Evolutionary conservation across 2,113 vertebrate species (phyloP), one percentile per base, ranked within the genome.

Genomic region (Marmota monax): DNA sequence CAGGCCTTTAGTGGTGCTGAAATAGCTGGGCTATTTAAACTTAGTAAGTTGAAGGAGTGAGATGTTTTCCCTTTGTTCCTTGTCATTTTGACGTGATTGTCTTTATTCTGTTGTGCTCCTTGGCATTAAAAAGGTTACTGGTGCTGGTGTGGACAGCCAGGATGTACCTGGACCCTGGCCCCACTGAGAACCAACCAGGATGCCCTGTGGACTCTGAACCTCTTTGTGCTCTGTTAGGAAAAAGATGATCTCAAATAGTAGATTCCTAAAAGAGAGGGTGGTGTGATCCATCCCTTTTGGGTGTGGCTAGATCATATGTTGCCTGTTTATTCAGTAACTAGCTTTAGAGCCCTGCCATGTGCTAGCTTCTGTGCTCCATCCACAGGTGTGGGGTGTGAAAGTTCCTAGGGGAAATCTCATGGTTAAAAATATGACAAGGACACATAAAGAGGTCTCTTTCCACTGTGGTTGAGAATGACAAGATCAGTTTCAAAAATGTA

Each of bases 381-480:
- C 51, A 27, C 16, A 25, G 34, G 56, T 27, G 1, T 23, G 18
- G 65, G 51, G 0, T 12, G 2, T 61, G 65, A 5, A 32, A 6
- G 2, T 67, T 5, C 61, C 17, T 0, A 8, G 5, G 42, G 77
- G 67, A 74, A 58, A 88, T 27, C 0, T 76, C n/a, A 8, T 77
- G 88, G 3, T n/a, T 89, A 4, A 39, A 39, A 39, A 39, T 78
- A 34, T 51, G 94, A 69, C 42, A 48, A 0, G 37, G 18, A 82
- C 74, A 58, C 7, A 14, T 53, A 20, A 48, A 32, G 45, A 82
- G 37, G 14, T 88, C 42, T 93, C 2, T 51, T 22, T 78, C 86
- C 65, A 12, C 94, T 88, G 12, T 74, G 91, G 45, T 80, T 96
- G 67, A 63, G 80, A 53, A 65, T 65, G 22, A 63, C 67, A 27